Evolutionary conservation across 2,888 invertebrate species (phyloP), one percentile per base, ranked within the genome.

Genomic region (Oithona nana): DNA sequence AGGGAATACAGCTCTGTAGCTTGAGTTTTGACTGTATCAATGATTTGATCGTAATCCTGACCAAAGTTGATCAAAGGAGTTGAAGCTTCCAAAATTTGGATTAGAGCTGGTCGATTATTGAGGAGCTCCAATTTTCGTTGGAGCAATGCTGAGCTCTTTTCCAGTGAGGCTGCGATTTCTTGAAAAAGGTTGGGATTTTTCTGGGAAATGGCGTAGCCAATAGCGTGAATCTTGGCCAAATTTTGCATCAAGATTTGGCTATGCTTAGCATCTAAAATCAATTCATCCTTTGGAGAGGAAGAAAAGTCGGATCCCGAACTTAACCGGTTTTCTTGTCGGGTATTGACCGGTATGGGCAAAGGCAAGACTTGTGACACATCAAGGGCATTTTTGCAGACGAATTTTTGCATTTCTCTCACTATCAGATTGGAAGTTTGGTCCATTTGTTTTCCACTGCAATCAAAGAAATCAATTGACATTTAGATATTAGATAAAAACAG

Each of bases 391-490:
- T 29, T 24, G 24, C 59, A 59, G 6, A 59, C 59, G 29, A 57
- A 59, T 29, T 59, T 59, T 50, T 59, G 59, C 59, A 59, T 59
- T 50, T 59, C 59, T 28, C 59, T 39, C n/a, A 50, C 59, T 13
- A 54, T 26, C 8, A 59, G 49, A 8, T 24, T 59, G 11, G 59
- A 59, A 50, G 49, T 57, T 11, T 22, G 39, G 1, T 54, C 54
- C 22, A 26, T 54, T 54, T 54, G 54, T 3, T 39, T 39, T n/a
- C n/a, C n/a, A n/a, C n/a, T n/a, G n/a, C n/a, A n/a, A n/a, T n/a
- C n/a, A n/a, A n/a, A n/a, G n/a, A n/a, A n/a, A n/a, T n/a, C n/a
- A n/a, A n/a, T n/a, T n/a, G n/a, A n/a, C n/a, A n/a, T n/a, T n/a
- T n/a, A n/a, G n/a, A n/a, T n/a, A n/a, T n/a, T n/a, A n/a, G n/a